Conservation (phyloP, 2,113 vertebrate species). For the Serinus canaria region DNA sequence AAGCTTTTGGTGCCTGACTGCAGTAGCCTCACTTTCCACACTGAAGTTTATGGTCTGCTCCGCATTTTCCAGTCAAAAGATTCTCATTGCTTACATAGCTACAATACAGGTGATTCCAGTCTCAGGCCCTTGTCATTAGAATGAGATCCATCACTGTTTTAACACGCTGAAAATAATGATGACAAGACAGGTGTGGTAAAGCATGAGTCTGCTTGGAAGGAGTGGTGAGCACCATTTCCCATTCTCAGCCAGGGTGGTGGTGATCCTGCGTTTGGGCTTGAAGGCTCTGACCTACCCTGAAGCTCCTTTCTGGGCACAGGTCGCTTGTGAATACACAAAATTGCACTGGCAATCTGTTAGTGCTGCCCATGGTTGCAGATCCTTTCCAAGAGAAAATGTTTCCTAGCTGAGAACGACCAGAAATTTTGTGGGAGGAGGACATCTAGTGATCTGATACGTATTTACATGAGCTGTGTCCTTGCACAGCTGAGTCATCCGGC, state of each 20-base stretch:
- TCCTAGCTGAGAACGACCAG: background rate
- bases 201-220: background rate
- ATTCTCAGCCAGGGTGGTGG: fast-evolving
- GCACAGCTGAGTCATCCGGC: background rate
- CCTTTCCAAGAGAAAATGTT: background rate
- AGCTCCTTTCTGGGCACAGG: background rate
- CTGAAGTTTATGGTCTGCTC: background rate
- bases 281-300: background rate
- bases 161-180: background rate
- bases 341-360: background rate
- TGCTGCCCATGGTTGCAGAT: background rate
- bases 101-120: background rate
- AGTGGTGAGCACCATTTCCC: background rate
- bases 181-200: background rate
- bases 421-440: constrained; percentile 48
- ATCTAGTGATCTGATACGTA: constrained; percentile 14
- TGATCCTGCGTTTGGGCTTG: background rate
- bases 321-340: fast-evolving
- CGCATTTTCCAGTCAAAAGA: background rate
- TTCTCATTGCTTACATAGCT: background rate
- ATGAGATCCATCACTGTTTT: background rate
- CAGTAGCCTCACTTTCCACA: background rate
- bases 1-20: background rate
- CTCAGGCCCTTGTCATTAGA: background rate
- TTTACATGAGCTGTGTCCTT: background rate